Evolutionary conservation across 2,888 invertebrate species (phyloP), one percentile per base, ranked within the genome.

Genomic region (Chydorus sphaericus): DNA sequence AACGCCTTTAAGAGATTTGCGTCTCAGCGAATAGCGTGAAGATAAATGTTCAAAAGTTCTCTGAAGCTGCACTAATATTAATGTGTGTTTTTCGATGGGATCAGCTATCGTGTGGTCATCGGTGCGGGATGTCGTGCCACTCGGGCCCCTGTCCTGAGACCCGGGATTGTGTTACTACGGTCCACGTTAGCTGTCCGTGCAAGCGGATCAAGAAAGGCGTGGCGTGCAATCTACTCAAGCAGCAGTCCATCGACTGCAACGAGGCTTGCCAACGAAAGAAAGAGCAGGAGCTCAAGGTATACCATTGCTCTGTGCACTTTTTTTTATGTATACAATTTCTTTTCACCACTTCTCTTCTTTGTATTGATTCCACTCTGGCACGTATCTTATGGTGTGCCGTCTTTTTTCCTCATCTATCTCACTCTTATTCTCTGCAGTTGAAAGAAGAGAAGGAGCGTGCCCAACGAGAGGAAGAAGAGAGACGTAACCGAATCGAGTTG

Each of bases 51-150:
- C n/a, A n/a, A n/a, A n/a, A n/a, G n/a, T n/a, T n/a, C n/a, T n/a
- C n/a, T n/a, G n/a, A n/a, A n/a, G n/a, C n/a, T n/a, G n/a, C n/a
- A n/a, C n/a, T n/a, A n/a, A n/a, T n/a, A n/a, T n/a, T n/a, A n/a
- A n/a, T n/a, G n/a, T n/a, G n/a, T n/a, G n/a, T n/a, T n/a, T n/a
- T n/a, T n/a, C n/a, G n/a, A n/a, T n/a, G n/a, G n/a, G n/a, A n/a
- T n/a, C n/a, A n/a, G n/a, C n/a, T n/a, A n/a, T n/a, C 78, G 7
- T 94, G 93, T 70, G 86, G 88, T 0, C 93, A 94, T 70, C 80
- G 85, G 7, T 90, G 89, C 66, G 72, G 76, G 33, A 72, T 78
- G 7, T 73, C 75, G 39, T 90, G 90, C 63, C 90, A 90, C 66
- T 71, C 80, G 0, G 86, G 85, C 0, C 64, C 68, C 0, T 91